Conservation (phyloP, 2,113 vertebrate genomes). For the Ariopsis seemanni region DNA sequence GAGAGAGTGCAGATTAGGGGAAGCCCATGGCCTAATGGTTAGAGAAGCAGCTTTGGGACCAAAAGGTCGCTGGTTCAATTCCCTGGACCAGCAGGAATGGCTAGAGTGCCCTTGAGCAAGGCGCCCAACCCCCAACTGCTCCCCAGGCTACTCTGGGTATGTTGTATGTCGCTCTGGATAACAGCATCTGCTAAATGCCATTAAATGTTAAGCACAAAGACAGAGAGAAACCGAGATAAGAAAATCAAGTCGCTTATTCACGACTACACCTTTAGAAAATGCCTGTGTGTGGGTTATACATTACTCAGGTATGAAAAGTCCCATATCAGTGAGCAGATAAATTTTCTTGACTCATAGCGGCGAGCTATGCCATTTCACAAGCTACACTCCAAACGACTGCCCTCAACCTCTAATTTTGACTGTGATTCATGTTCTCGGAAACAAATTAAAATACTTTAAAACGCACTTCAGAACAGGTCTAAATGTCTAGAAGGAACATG, state of each 20-base stretch:
- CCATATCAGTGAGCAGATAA: neutral
- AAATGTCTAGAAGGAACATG: neutral
- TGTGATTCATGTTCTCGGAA: neutral
- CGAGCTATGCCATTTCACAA: neutral
- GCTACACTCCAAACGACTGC: neutral
- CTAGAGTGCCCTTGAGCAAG: too few species aligned
- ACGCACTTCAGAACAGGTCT: neutral
- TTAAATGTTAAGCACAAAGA: neutral
- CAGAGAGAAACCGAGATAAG: slow-evolving; percentile 1
- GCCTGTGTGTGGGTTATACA: slow-evolving; percentile 55
- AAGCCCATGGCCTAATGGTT: too few species aligned
- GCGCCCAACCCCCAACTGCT: too few species aligned
- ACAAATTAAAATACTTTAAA: neutral
- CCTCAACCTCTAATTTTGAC: neutral
- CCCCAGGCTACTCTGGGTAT: too few species aligned
- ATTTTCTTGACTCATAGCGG: neutral
- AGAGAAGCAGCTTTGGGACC: too few species aligned
- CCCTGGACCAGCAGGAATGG: too few species aligned
- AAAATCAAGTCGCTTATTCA: neutral
- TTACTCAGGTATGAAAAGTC: slow-evolving; percentile 22
- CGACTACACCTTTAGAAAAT: slow-evolving; percentile 24
- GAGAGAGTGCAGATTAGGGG: neutral
- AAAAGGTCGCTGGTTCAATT: too few species aligned
- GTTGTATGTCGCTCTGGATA: too few species aligned
- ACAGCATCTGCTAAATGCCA: too few species aligned